phyloP scores from a whole-genome alignment of 2,888 invertebrate genomes.

The Sympetrum striolatum region DNA sequence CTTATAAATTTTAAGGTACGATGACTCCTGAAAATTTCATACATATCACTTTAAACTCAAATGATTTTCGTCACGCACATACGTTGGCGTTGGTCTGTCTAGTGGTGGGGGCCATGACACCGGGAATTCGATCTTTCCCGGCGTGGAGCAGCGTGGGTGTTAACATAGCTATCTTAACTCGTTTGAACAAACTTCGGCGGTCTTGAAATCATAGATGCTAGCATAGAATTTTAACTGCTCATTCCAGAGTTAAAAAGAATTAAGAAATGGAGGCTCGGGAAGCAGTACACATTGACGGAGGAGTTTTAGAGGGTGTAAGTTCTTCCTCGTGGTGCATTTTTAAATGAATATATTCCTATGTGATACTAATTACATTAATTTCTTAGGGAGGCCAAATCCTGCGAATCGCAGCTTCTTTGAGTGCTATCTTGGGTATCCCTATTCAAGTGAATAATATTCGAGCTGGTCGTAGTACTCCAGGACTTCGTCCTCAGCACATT shows the following conservation, averaged over 20 bases:
- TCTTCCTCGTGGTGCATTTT: slow-evolving; percentile 5
- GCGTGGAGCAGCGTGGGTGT: too few species aligned
- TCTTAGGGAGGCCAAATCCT: slow-evolving; percentile 89
- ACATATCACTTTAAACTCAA: too few species aligned
- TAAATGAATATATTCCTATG: background rate
- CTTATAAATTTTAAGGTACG: too few species aligned
- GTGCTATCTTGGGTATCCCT: slow-evolving; percentile 76
- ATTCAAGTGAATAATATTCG: slow-evolving; percentile 81
- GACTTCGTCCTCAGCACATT: slow-evolving; percentile 81
- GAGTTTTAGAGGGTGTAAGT: slow-evolving; percentile 79
- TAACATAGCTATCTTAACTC: too few species aligned
- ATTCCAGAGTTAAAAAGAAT: background rate
- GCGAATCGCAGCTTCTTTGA: slow-evolving; percentile 79
- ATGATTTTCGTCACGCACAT: too few species aligned
- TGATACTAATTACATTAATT: slow-evolving; percentile 48
- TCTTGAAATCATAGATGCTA: too few species aligned
- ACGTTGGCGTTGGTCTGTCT: too few species aligned
- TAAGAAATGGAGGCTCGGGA: background rate
- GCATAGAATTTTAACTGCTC: too few species aligned
- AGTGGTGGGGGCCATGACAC: too few species aligned
- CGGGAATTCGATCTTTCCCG: too few species aligned
- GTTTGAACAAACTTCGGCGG: too few species aligned
- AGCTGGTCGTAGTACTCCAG: slow-evolving; percentile 80
- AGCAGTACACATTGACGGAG: slow-evolving; percentile 75
- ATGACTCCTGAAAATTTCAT: too few species aligned